Conservation (phyloP, 2,113 vertebrate genomes). For the Muscicapa adusta region DNA sequence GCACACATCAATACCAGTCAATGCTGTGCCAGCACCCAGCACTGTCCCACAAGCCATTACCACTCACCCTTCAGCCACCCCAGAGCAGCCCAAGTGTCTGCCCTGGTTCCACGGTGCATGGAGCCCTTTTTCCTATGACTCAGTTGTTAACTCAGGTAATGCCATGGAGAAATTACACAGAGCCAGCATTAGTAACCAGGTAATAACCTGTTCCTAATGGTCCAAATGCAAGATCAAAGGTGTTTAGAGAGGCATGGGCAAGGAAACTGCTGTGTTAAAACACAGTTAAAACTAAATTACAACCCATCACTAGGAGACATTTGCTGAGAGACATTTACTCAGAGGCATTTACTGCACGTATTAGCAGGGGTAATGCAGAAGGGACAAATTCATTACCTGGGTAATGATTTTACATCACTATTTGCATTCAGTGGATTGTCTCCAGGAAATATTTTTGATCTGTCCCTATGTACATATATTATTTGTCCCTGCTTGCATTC, state of each 20-base stretch:
- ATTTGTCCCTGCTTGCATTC: background rate
- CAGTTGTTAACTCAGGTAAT: background rate
- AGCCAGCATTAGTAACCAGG: background rate
- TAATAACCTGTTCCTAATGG: background rate
- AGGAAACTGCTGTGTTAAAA: background rate
- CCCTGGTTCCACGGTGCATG: background rate
- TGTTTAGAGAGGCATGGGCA: background rate
- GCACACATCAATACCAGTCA: background rate
- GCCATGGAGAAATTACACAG: background rate
- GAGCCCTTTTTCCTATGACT: background rate
- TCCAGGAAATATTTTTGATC: background rate
- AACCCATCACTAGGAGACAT: background rate
- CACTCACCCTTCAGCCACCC: background rate
- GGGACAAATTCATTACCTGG: background rate
- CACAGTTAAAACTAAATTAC: background rate
- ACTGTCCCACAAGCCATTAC: background rate
- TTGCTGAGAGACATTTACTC: background rate
- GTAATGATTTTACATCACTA: background rate
- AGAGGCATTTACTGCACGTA: background rate
- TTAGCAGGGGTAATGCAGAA: background rate
- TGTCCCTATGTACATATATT: background rate
- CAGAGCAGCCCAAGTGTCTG: accelerated
- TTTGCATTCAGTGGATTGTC: background rate
- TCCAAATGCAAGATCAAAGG: background rate
- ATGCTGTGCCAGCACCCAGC: background rate